Evolutionary conservation across 1,140 invertebrate species (phyloP).

Genomic region (Atta colombica): DNA sequence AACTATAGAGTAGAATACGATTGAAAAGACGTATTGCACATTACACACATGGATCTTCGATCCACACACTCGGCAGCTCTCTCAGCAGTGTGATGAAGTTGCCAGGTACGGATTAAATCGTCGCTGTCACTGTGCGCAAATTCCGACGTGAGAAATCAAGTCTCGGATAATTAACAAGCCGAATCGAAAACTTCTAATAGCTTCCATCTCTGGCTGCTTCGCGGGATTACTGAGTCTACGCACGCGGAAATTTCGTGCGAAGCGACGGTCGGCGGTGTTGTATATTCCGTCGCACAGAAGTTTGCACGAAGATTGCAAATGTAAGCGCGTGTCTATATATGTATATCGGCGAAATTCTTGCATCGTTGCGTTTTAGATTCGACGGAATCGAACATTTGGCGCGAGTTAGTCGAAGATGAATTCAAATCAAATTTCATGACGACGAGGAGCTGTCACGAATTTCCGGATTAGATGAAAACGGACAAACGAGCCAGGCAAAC

Average conservation of each 20-base stretch:
- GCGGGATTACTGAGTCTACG: conserved; percentile 51
- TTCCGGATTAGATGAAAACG: conserved; percentile 8
- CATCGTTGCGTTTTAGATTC: conserved; percentile 37
- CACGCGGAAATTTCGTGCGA: conserved; percentile 38
- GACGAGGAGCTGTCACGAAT: not conserved
- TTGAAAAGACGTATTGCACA: not conserved
- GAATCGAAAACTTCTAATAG: conserved; percentile 62
- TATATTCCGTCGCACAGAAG: conserved; percentile 9
- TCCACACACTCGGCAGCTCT: not conserved
- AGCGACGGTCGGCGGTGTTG: conserved; percentile 19
- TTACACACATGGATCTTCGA: conserved; percentile 9
- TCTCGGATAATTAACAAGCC: conserved; percentile 59
- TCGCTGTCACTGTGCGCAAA: conserved; percentile 39
- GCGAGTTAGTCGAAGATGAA: conserved; percentile 3
- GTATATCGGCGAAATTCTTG: conserved; percentile 41
- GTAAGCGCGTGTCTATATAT: conserved; percentile 16
- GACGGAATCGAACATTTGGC: conserved; percentile 21
- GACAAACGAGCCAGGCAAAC: not conserved
- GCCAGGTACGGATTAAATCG: conserved; percentile 35
- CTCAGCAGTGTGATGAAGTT: conserved; percentile 22
- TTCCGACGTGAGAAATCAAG: conserved; percentile 54
- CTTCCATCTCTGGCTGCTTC: conserved; percentile 38
- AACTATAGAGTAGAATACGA: not conserved
- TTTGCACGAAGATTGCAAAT: conserved; percentile 50
- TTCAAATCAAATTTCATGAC: conserved; percentile 39